Percentiles rank a stretch among this genome's conserved stretches.
Conservation (phyloP, 2,888 invertebrate genomes). For the Pristionchus entomophagus region DNA sequence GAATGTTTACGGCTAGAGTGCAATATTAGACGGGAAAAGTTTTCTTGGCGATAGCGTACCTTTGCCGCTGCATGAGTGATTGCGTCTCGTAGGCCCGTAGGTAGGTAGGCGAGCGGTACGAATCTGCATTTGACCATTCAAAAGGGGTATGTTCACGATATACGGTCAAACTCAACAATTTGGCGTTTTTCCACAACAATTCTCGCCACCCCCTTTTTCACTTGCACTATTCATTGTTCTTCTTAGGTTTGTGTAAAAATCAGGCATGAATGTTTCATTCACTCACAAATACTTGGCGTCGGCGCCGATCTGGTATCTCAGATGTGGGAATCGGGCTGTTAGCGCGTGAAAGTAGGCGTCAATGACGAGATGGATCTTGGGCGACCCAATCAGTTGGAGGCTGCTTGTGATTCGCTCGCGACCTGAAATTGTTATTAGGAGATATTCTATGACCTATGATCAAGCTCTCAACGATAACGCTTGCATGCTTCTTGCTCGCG, state of each 20-base stretch:
- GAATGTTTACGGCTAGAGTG: neutral
- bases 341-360: slow-evolving; percentile 71
- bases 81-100: slow-evolving; percentile 58
- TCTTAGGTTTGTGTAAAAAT: no score
- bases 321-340: slow-evolving; percentile 54
- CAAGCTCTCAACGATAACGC: no score
- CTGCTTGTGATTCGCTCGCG: slow-evolving; percentile 51
- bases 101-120: slow-evolving; percentile 58
- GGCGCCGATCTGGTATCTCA: neutral
- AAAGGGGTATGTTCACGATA: neutral
- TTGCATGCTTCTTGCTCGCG: no score
- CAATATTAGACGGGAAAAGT: no score
- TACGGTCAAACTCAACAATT: no score
- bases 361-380: slow-evolving; percentile 57
- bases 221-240: no score
- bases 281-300: neutral
- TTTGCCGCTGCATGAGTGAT: slow-evolving; percentile 48
- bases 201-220: neutral
- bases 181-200: no score
- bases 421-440: slow-evolving; percentile 20
- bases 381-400: slow-evolving; percentile 52
- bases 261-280: no score
- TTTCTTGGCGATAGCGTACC: neutral
- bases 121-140: slow-evolving; percentile 22
- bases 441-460: neutral